phyloP scores from a whole-genome alignment of 2,888 invertebrate species.

The Coleophora flavipennella region DNA sequence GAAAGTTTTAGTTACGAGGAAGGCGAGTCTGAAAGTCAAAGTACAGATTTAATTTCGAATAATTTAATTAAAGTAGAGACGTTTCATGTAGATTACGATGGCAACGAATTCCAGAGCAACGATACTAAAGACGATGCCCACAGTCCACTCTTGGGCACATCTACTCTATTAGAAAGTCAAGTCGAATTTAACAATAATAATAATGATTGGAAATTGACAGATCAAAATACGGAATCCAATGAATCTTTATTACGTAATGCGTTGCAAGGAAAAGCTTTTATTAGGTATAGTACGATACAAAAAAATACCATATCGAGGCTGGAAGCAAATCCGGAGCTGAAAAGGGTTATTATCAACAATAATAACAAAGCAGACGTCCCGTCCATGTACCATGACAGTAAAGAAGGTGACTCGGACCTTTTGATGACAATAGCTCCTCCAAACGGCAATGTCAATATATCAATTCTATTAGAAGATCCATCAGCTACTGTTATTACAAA shows the following conservation, averaged over 20 bases:
- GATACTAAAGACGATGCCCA: constrained; percentile 60
- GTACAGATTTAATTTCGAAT: constrained; percentile 77
- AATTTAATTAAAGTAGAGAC: constrained; percentile 67
- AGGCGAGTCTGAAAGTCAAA: constrained; percentile 83
- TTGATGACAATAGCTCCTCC: constrained; percentile 56
- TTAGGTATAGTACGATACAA: constrained; percentile 71
- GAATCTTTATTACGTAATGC: constrained; percentile 87
- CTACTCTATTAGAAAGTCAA: constrained; percentile 63
- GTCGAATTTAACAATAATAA: constrained; percentile 80
- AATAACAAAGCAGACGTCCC: constrained; percentile 67
- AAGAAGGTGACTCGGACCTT: constrained; percentile 47
- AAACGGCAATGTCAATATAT: constrained; percentile 57
- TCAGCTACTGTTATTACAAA: constrained; percentile 52
- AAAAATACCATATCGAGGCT: constrained; percentile 61
- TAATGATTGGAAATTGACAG: constrained; percentile 86
- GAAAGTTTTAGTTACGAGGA: constrained; percentile 84
- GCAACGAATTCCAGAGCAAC: constrained; percentile 45
- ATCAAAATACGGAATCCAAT: constrained; percentile 77
- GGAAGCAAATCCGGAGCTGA: constrained; percentile 49
- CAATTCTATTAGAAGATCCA: constrained; percentile 63
- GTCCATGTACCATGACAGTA: constrained; percentile 68
- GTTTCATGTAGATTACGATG: constrained; percentile 54
- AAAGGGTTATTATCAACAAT: constrained; percentile 56
- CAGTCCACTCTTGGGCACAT: constrained; percentile 62
- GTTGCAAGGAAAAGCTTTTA: constrained; percentile 83